Evolutionary conservation across 2,113 vertebrate species (phyloP).

Genomic region (Corapipo altera): DNA sequence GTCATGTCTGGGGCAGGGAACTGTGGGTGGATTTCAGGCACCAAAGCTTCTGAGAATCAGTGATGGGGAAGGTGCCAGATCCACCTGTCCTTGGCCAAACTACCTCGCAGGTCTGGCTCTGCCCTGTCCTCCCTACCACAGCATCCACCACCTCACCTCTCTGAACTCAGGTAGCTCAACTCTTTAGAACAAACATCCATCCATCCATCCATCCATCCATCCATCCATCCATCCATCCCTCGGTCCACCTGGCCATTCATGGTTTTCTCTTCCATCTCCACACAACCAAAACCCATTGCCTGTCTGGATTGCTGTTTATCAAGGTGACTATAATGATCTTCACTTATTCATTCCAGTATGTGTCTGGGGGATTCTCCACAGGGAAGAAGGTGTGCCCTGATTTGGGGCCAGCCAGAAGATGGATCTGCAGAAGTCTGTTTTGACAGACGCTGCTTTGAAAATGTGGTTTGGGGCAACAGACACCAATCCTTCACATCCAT

Average conservation of each 20-base stretch:
- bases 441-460: not conserved
- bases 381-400: not conserved
- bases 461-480: not conserved
- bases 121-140: not conserved
- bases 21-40: not conserved
- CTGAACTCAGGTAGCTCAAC: not conserved
- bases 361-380: not conserved
- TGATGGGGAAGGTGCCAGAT: not conserved
- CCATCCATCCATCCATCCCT: not conserved
- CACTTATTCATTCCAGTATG: not conserved
- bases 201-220: not conserved
- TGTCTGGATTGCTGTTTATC: not conserved
- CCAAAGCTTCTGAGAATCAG: not conserved
- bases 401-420: not conserved
- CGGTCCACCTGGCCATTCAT: not conserved
- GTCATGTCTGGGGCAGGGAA: fast-evolving
- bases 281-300: not conserved
- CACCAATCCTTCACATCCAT: not conserved
- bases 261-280: not conserved
- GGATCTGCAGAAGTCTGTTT: not conserved
- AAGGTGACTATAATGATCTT: not conserved
- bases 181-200: not conserved
- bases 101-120: not conserved
- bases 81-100: not conserved
- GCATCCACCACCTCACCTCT: not conserved